These are phyloP conservation scores for Theretra japonica DNA, from an alignment of 2,888 invertebrate genomes.

Conservation along the genomic window DNA sequence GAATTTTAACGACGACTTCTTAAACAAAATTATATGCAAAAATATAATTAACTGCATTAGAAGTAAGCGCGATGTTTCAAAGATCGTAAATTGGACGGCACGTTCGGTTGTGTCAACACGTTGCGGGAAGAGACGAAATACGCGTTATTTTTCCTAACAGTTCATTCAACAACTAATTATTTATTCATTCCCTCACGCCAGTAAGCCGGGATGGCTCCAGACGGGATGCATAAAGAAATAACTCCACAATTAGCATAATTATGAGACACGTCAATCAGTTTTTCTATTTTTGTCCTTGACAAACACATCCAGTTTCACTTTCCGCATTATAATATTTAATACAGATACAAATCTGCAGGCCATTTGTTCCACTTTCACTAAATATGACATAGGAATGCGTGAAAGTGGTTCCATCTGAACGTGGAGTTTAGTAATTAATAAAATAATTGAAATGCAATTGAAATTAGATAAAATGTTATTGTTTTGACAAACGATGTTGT, in stretches of 20 bases:
- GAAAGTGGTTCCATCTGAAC: constrained; percentile 32
- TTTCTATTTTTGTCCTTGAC: constrained; percentile 17
- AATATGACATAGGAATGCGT: constrained; percentile 32
- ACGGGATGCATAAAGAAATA: constrained; percentile 6
- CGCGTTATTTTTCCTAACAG: constrained; percentile 6
- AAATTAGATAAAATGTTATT: not conserved
- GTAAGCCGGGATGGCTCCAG: not conserved
- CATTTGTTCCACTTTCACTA: constrained; percentile 30
- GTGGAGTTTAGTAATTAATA: constrained; percentile 17
- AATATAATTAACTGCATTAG: not conserved
- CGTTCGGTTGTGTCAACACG: not conserved
- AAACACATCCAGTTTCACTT: constrained; percentile 10
- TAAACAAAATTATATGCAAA: not conserved
- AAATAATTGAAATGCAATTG: constrained; percentile 17
- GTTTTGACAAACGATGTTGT: too few relatives aligned
- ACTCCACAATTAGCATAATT: constrained; percentile 7
- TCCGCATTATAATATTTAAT: constrained; percentile 18
- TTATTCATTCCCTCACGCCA: constrained; percentile 2
- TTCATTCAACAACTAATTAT: constrained; percentile 1
- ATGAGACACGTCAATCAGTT: not conserved
- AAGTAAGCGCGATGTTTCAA: not conserved
- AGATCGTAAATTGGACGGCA: not conserved
- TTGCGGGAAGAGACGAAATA: not conserved
- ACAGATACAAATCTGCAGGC: constrained; percentile 22
- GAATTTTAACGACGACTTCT: constrained; percentile 2